These are phyloP conservation scores for Egretta garzetta DNA, from an alignment of 2,113 vertebrate genomes.

Conservation along the genomic window DNA sequence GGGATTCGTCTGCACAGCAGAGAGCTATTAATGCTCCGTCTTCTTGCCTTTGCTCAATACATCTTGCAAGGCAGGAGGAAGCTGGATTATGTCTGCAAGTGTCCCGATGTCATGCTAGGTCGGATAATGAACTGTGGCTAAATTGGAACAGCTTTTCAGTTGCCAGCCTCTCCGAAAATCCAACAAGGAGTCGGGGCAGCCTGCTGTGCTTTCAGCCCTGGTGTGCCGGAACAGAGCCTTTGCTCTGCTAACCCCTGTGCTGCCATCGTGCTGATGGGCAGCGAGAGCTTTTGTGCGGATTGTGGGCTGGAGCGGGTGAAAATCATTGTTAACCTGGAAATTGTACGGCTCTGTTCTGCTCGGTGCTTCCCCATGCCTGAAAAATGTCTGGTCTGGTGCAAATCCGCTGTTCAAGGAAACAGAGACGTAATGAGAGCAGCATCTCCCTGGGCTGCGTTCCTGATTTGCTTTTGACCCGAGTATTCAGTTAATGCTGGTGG, in stretches of 20 bases:
- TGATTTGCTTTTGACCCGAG: not conserved
- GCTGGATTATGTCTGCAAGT: slow-evolving; percentile 47
- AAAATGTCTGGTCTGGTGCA: not conserved
- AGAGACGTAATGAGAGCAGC: not conserved
- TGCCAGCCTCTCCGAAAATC: slow-evolving; percentile 32
- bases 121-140: slow-evolving; percentile 50
- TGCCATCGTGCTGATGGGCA: not conserved
- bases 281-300: not conserved
- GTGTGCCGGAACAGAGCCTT: not conserved
- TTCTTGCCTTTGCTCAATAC: slow-evolving; percentile 16
- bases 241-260: not conserved
- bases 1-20: slow-evolving; percentile 28
- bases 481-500: not conserved
- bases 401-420: not conserved
- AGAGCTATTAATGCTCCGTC: slow-evolving; percentile 32
- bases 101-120: slow-evolving; percentile 4
- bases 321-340: not conserved
- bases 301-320: not conserved
- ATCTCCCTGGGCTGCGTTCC: not conserved
- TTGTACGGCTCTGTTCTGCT: not conserved
- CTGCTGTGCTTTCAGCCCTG: slow-evolving; percentile 50
- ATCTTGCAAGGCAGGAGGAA: slow-evolving; percentile 47
- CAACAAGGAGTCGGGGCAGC: slow-evolving; percentile 26
- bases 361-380: not conserved
- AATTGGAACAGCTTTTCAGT: slow-evolving; percentile 48